These are phyloP conservation scores for Leucophenga varia DNA, from an alignment of 1,140 invertebrate genomes.

Conservation along the genomic window DNA sequence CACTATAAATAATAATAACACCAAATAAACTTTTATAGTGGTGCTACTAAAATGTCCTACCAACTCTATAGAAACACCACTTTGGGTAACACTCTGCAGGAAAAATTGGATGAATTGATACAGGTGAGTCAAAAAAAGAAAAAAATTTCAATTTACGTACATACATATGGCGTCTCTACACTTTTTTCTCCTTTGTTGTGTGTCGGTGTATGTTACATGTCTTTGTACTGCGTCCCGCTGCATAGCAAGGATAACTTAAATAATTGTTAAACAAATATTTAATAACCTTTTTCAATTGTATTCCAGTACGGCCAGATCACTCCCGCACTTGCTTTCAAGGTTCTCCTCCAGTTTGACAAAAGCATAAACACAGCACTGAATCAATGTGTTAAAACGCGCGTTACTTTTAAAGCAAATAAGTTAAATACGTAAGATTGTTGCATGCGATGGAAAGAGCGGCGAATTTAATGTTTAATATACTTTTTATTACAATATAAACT, in stretches of 20 bases:
- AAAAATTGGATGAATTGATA: slow-evolving; percentile 89
- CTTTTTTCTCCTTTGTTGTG: too few species aligned
- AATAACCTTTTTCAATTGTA: too few species aligned
- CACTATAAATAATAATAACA: too few species aligned
- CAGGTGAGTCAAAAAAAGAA: too few species aligned
- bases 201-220: too few species aligned
- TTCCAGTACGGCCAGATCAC: slow-evolving; percentile 95
- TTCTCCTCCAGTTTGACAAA: slow-evolving; percentile 95
- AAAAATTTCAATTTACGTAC: too few species aligned
- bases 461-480: slow-evolving; percentile 34
- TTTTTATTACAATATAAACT: too few species aligned
- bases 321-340: slow-evolving; percentile 86
- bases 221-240: too few species aligned
- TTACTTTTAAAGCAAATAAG: slow-evolving; percentile 96
- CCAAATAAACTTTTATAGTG: too few species aligned
- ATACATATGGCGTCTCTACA: too few species aligned
- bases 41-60: slow-evolving; percentile 92
- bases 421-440: slow-evolving; percentile 99
- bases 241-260: too few species aligned
- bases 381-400: slow-evolving; percentile 86
- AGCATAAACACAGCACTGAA: slow-evolving; percentile 93
- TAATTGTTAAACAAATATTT: too few species aligned
- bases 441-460: slow-evolving; percentile 97
- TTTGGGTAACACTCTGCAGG: slow-evolving; percentile 90
- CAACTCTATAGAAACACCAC: slow-evolving; percentile 97